Evolutionary conservation across 2,113 vertebrate genomes (phyloP), one percentile per base, ranked within the genome.

Genomic region (Romanogobio albipinnatus): DNA sequence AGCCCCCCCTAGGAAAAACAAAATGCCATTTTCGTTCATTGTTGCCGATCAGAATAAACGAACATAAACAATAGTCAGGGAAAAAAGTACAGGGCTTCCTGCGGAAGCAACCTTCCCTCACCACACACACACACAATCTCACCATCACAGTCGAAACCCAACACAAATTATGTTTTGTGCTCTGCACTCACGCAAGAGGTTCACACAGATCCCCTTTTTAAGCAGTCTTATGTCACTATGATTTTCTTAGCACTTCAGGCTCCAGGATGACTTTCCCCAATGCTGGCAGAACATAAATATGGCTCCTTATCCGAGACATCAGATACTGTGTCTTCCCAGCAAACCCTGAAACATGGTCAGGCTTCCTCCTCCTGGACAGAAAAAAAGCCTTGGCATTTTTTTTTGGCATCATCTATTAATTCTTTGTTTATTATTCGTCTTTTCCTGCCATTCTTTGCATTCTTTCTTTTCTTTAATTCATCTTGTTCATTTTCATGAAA

Each of bases 381-480:
- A 81, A 39, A 36, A 26, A 47, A 51, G 2, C 29, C 29, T 29
- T 77, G 3, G 0, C 33, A 9, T 19, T 39, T 68, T 78, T 82
- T 85, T 89, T 96, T 93, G 94, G 93, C 94, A 94, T 91, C 90
- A 92, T 84, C 87, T 89, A 91, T 93, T 92, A 92, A 91, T 91
- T 93, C 92, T 93, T 93, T 95, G 93, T 95, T 91, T 93, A 76
- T 92, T 93, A 86, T 91, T 94, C 93, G 73, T 93, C 93, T 95
- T 93, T 96, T 96, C 95, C 95, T 95, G 95, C 88, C 94, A 95
- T 96, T 96, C 95, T 96, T 94, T 92, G 91, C 86, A 91, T 92
- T 92, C 95, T 83, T 85, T 61, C 88, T 82, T 79, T 93, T 90
- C 91, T 92, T 91, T 94, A 89, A 94, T 94, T 95, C 70, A 91